These are phyloP conservation scores for Phoeniculus purpureus DNA, from an alignment of 2,797 vertebrate genomes.

Conservation along the genomic window DNA sequence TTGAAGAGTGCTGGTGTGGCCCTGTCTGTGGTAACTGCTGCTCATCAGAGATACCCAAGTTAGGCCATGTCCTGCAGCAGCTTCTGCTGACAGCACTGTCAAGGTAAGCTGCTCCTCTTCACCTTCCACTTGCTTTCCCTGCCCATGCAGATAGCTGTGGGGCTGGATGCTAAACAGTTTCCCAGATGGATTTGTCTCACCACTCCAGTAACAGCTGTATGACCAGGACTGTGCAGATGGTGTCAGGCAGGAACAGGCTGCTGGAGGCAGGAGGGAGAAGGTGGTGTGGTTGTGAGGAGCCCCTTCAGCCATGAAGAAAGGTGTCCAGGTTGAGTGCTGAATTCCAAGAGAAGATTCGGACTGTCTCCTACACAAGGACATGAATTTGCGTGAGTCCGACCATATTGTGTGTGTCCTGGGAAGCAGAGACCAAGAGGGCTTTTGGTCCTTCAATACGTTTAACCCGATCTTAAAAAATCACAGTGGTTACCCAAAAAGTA, in stretches of 20 bases:
- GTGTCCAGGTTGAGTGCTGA: neutral
- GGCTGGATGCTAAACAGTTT: neutral
- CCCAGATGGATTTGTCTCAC: neutral
- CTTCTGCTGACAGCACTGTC: neutral
- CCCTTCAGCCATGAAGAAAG: accelerated
- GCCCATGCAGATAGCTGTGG: neutral
- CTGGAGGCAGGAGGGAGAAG: neutral
- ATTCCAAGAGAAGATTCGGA: neutral
- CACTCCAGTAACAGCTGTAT: neutral
- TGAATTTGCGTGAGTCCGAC: neutral
- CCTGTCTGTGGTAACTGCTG: accelerated
- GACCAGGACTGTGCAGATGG: neutral
- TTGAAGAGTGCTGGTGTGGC: neutral
- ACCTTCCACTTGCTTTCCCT: neutral
- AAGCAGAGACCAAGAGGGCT: neutral
- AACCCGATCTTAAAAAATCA: neutral
- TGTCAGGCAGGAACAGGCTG: neutral
- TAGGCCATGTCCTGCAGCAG: neutral
- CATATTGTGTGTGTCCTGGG: neutral
- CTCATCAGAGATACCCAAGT: neutral
- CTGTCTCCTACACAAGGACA: neutral
- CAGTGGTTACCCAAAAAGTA: accelerated
- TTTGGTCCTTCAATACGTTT: neutral
- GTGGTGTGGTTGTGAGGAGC: neutral
- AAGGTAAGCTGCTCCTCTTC: neutral